These are phyloP conservation scores for Perithous albicinctus DNA, from an alignment of 2,888 invertebrate genomes.

Conservation along the genomic window DNA sequence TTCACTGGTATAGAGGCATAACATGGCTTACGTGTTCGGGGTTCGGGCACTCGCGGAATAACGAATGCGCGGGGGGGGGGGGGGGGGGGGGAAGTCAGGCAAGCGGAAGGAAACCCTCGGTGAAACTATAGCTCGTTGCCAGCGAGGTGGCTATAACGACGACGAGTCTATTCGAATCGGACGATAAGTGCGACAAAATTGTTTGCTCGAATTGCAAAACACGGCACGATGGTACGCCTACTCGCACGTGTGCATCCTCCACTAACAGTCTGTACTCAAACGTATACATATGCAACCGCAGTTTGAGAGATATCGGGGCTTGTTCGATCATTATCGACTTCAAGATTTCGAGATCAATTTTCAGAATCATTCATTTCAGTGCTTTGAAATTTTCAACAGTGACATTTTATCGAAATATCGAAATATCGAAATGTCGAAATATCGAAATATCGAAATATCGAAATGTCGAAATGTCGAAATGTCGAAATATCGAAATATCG, in stretches of 20 bases:
- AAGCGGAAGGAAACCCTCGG: slow-evolving; percentile 15
- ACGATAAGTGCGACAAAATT: slow-evolving; percentile 64
- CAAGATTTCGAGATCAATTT: neutral
- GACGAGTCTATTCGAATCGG: slow-evolving; percentile 8
- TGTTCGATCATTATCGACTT: neutral
- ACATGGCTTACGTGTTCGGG: slow-evolving; percentile 19
- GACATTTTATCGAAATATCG: too few species aligned
- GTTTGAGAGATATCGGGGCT: neutral
- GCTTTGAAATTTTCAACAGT: too few species aligned
- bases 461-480: too few species aligned
- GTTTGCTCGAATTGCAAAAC: slow-evolving; percentile 62
- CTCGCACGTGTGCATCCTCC: slow-evolving; percentile 26
- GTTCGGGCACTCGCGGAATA: slow-evolving; percentile 34
- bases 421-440: too few species aligned
- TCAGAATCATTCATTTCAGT: too few species aligned
- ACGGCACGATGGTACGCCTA: slow-evolving; percentile 54
- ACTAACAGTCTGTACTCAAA: neutral
- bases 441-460: too few species aligned
- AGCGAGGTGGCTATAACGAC: neutral
- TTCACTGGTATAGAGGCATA: neutral
- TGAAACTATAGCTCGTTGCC: neutral
- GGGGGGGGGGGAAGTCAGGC: slow-evolving; percentile 56
- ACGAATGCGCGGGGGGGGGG: slow-evolving; percentile 54
- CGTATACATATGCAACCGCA: neutral
- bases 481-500: too few species aligned